phyloP scores from a whole-genome alignment of 2,113 vertebrate genomes.

The Vombatus ursinus region DNA sequence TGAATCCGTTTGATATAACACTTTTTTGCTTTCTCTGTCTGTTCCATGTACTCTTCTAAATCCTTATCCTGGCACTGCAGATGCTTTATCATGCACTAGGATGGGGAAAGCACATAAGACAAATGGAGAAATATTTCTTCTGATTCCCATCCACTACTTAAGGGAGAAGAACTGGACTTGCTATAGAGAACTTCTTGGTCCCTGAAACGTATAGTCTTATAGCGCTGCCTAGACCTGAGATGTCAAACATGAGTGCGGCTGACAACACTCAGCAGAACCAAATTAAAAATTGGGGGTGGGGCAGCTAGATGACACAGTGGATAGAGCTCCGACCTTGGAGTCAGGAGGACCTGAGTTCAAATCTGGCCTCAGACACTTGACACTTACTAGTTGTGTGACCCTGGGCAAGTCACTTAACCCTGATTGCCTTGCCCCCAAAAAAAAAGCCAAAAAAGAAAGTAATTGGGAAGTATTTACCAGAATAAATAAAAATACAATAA shows the following conservation, averaged over 20 bases:
- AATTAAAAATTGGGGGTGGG: not conserved
- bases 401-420: no score
- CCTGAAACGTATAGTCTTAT: not conserved
- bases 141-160: not conserved
- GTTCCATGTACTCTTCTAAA: constrained; percentile 79
- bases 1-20: constrained; percentile 83
- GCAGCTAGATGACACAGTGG: no score
- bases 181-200: not conserved
- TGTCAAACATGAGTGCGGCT: not conserved
- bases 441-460: not conserved
- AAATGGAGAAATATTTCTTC: not conserved
- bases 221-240: not conserved
- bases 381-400: no score
- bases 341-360: no score
- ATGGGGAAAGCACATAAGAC: not conserved
- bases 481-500: not conserved
- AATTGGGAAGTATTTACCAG: not conserved
- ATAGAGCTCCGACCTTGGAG: no score
- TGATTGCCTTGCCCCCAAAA: no score
- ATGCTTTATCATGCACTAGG: constrained; percentile 86
- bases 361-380: no score
- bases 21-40: constrained; percentile 76
- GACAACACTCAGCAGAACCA: not conserved
- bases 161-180: not conserved
- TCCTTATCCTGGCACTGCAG: constrained; percentile 84